Conservation (phyloP, 53 echinoderm and acorn worm species). For the Zoroaster sp. region DNA sequence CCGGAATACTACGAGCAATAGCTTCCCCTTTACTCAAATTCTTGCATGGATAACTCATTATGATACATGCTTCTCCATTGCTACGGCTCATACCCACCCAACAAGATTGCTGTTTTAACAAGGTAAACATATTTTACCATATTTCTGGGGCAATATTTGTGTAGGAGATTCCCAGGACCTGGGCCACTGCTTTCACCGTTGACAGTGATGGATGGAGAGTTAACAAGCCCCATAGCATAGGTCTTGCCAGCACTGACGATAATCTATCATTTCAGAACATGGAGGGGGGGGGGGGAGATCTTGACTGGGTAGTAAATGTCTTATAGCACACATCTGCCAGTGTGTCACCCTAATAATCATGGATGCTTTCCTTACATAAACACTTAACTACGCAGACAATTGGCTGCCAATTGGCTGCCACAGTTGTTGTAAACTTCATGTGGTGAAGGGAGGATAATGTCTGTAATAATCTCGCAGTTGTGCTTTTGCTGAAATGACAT, state of each 20-base stretch:
- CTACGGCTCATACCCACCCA: neutral
- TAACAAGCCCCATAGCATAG: conserved; percentile 15
- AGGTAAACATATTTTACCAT: conserved; percentile 40
- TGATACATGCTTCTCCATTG: conserved; percentile 12
- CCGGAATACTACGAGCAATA: too few species aligned
- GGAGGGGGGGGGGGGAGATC: too few species aligned
- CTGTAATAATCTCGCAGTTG: neutral
- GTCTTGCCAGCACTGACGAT: neutral
- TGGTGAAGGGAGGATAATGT: neutral
- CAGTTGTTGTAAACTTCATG: neutral
- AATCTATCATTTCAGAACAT: conserved; percentile 18
- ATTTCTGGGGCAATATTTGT: conserved; percentile 40
- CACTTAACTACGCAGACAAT: neutral
- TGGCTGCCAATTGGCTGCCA: neutral
- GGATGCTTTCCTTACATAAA: conserved; percentile 12
- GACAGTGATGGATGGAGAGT: conserved; percentile 45
- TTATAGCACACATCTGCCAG: neutral
- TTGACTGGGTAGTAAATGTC: too few species aligned
- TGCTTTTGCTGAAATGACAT: neutral
- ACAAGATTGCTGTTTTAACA: conserved; percentile 36
- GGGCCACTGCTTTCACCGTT: neutral
- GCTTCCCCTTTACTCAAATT: neutral
- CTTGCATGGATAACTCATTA: conserved; percentile 2
- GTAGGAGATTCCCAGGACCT: neutral
- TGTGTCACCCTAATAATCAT: conserved; percentile 12